These are phyloP conservation scores for Dunckerocampus dactyliophorus DNA, from an alignment of 2,113 vertebrate genomes.

Conservation along the genomic window DNA sequence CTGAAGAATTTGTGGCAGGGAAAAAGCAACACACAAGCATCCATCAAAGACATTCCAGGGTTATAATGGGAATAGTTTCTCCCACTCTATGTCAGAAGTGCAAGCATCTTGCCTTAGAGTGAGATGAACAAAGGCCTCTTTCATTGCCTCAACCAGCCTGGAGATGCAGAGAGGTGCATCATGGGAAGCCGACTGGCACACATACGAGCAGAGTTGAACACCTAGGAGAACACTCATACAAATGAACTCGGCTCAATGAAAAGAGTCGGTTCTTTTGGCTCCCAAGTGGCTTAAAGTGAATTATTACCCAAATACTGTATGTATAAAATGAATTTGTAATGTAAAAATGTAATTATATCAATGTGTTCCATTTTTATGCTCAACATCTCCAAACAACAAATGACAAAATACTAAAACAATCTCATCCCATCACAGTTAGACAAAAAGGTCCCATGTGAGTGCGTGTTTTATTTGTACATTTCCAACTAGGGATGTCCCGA, in stretches of 20 bases:
- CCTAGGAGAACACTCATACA: constrained; percentile 33
- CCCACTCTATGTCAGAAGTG: constrained; percentile 72
- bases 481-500: too few species aligned
- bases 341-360: too few species aligned
- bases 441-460: too few species aligned
- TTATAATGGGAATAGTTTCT: constrained; percentile 65
- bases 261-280: too few species aligned
- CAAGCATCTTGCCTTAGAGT: constrained; percentile 67
- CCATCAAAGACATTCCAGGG: constrained; percentile 68
- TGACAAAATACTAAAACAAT: too few species aligned
- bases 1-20: not conserved
- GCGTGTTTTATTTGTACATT: too few species aligned
- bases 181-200: constrained; percentile 57
- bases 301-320: not conserved
- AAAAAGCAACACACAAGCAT: constrained; percentile 29
- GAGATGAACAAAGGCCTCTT: constrained; percentile 72
- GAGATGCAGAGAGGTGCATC: constrained; percentile 59
- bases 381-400: too few species aligned
- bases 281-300: too few species aligned
- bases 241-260: constrained; percentile 1
- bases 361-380: too few species aligned
- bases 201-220: constrained; percentile 49
- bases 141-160: constrained; percentile 56
- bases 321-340: too few species aligned
- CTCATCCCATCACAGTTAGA: too few species aligned